Base-by-base conservation (phyloP, 2,797 vertebrate species). In the Delichon dasypus region DNA sequence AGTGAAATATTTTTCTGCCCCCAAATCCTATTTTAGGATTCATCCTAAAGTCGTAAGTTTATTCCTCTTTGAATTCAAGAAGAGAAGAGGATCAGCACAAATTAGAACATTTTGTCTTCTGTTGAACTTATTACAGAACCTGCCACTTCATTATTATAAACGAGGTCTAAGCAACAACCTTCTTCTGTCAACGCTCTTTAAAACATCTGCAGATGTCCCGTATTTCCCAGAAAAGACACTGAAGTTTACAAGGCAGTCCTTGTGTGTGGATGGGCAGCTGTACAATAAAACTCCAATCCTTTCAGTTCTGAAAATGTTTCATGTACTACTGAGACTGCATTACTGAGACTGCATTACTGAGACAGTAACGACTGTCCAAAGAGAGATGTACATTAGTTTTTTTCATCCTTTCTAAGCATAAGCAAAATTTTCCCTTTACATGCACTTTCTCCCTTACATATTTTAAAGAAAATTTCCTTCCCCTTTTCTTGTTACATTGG, bases 221-320 rank as follows among this genome's bases (percentile, higher is more conserved):
- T 60, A 32, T 64, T 92, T 93, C 88, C 66, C 44, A 91, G 85
- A 91, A 90, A 83, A 92, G 51, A 87, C 75, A 88, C 10, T 70
- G 45, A 72, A 58, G 44, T 89, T 93, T 92, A 90, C 65, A 75
- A 91, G 65, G 6, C 30, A 88, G 64, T 54, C 66, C 76, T 93
- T 96, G 58, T 66, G 50, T 53, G 36, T 86, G 47, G 30, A 70
- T 70, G 57, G 82, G 82, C 45, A 64, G 34, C 26, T 9, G 20
- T 86, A 89, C 93, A 96, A 45, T 66, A 80, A 75, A 93, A 53
- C 55, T 78, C 79, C 34, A 75, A 3, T 60, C 47, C n/a, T 40
- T 60, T 32, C 68, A 93, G 60, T 75, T 93, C 76, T 73, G 66
- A 94, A 94, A 95, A 64, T 21, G 58, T 42, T 90, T 91, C 45